These are phyloP conservation scores for Callinectes sapidus DNA, from an alignment of 2,888 invertebrate genomes.

Conservation along the genomic window DNA sequence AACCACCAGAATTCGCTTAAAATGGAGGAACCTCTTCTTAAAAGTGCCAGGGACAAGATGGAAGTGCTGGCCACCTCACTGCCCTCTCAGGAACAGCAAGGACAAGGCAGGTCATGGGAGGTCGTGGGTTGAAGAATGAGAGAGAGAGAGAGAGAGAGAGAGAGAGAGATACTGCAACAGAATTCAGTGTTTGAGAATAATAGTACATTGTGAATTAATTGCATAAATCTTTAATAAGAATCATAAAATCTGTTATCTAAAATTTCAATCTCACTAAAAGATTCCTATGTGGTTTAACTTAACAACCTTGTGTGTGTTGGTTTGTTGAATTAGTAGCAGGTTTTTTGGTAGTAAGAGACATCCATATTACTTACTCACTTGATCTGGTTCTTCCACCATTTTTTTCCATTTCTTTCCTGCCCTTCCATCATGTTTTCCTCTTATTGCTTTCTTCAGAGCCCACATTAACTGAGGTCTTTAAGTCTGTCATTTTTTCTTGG, in stretches of 20 bases:
- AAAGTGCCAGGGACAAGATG: slow-evolving; percentile 81
- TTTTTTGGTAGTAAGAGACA: neutral
- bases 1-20: slow-evolving; percentile 82
- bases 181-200: neutral
- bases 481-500: too few species aligned
- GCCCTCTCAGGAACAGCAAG: slow-evolving; percentile 66
- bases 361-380: neutral
- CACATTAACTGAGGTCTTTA: too few species aligned
- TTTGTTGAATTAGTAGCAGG: neutral
- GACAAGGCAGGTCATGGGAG: slow-evolving; percentile 46
- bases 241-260: neutral
- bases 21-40: slow-evolving; percentile 81
- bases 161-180: neutral
- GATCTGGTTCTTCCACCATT: neutral
- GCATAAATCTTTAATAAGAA: slow-evolving; percentile 1
- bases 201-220: neutral
- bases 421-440: neutral
- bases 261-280: neutral
- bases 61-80: slow-evolving; percentile 79
- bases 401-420: neutral
- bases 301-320: neutral
- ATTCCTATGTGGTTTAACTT: neutral
- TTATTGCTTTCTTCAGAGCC: neutral
- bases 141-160: neutral
- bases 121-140: neutral